Percentiles rank a stretch among this genome's conserved stretches.
phyloP scores from a whole-genome alignment of 1,140 invertebrate species.

The Steinernema feltiae region DNA sequence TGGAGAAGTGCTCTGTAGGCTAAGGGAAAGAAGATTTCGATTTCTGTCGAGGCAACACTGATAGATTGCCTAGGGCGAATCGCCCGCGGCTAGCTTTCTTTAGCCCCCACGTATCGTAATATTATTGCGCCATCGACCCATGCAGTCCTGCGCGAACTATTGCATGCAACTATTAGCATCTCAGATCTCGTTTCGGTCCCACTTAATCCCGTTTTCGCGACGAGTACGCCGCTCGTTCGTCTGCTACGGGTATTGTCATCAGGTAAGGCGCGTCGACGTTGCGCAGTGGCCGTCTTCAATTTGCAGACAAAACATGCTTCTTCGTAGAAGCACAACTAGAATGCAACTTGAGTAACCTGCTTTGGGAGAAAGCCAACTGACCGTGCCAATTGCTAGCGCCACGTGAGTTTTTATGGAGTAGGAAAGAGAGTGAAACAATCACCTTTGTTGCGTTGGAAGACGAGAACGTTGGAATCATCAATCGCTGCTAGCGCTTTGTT shows the following conservation, averaged over 20 bases:
- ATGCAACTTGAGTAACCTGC: too few species aligned
- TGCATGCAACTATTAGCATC: conserved; percentile 10
- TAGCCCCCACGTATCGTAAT: conserved; percentile 13
- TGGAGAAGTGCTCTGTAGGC: background rate
- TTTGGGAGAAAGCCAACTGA: background rate
- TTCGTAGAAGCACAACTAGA: too few species aligned
- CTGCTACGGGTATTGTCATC: background rate
- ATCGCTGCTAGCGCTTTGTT: background rate
- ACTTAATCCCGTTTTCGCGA: conserved; percentile 8
- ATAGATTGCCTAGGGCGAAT: conserved; percentile 6
- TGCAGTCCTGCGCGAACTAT: background rate
- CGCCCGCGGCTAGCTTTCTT: conserved; percentile 1
- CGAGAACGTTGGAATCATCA: background rate
- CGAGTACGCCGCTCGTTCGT: background rate
- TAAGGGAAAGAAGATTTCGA: conserved; percentile 2
- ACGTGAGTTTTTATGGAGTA: background rate
- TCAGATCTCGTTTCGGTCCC: conserved; percentile 6
- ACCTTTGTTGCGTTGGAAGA: background rate
- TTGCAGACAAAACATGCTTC: background rate
- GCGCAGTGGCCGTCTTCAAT: background rate
- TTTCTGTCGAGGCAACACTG: conserved; percentile 7
- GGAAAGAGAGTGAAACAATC: background rate
- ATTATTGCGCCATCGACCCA: conserved; percentile 15
- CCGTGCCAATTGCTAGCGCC: background rate
- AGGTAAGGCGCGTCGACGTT: background rate